Percentiles rank a stretch among this genome's conserved stretches.
Evolutionary conservation across 1,140 invertebrate genomes (phyloP).

Genomic region (Schlechtendalia chinensis): DNA sequence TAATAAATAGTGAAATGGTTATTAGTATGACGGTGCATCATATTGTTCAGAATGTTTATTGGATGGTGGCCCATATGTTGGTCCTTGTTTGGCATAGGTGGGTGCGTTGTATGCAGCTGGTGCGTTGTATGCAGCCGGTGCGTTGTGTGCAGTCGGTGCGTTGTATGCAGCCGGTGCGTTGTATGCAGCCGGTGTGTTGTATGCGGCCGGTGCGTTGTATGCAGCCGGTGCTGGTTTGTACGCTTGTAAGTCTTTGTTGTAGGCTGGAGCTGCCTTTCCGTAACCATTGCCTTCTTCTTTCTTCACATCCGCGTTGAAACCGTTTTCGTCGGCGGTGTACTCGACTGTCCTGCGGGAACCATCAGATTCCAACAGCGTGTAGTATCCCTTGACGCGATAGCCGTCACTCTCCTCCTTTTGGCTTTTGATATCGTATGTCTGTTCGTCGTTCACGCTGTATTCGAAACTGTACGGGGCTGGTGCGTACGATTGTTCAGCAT

Average conservation of each 20-base stretch:
- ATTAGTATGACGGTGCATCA: constrained; percentile 31
- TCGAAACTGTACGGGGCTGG: constrained; percentile 53
- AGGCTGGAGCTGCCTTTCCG: constrained; percentile 56
- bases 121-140: not conserved
- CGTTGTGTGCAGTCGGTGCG: not conserved
- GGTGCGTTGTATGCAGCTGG: not conserved
- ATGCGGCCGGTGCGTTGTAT: constrained; percentile 4
- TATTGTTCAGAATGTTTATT: constrained; percentile 17
- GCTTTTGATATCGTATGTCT: constrained; percentile 54
- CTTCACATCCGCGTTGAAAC: constrained; percentile 53
- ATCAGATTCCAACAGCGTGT: constrained; percentile 59
- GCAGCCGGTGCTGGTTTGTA: constrained; percentile 37
- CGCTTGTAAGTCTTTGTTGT: not conserved
- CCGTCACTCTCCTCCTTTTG: constrained; percentile 55
- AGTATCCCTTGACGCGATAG: constrained; percentile 53
- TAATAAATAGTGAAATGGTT: not conserved
- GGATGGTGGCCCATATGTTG: not conserved
- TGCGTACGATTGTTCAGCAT: constrained; percentile 32
- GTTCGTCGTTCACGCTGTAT: constrained; percentile 54
- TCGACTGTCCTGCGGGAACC: constrained; percentile 62
- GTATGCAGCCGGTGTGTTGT: constrained; percentile 2
- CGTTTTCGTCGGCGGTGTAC: constrained; percentile 57
- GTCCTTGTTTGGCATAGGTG: not conserved
- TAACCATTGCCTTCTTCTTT: constrained; percentile 48
- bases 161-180: constrained; percentile 18